These are phyloP conservation scores for Lineus longissimus DNA, from an alignment of 1,140 invertebrate genomes.

Conservation along the genomic window DNA sequence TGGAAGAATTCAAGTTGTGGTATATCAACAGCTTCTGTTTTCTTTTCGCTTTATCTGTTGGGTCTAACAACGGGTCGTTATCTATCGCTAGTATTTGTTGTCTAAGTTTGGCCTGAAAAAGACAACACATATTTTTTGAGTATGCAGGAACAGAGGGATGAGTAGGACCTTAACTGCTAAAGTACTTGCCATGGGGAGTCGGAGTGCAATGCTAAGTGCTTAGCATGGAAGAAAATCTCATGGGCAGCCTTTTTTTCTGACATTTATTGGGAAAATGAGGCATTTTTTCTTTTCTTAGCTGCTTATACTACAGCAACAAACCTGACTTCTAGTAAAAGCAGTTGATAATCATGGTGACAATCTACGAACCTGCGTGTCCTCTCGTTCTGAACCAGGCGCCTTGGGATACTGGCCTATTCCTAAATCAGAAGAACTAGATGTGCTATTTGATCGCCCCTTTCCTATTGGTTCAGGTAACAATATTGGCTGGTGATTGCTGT, in stretches of 20 bases:
- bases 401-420: constrained; percentile 46
- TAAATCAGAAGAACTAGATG: constrained; percentile 47
- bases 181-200: background rate
- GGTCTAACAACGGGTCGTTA: constrained; percentile 64
- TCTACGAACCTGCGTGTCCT: constrained; percentile 48
- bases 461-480: constrained; percentile 52
- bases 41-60: constrained; percentile 67
- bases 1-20: constrained; percentile 48
- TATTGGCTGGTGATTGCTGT: constrained; percentile 20
- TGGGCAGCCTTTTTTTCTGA: too few species aligned
- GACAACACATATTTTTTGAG: constrained; percentile 12
- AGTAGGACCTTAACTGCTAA: background rate
- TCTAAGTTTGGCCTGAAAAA: constrained; percentile 54
- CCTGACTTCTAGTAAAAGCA: too few species aligned
- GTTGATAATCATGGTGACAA: too few species aligned
- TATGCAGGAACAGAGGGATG: background rate
- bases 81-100: constrained; percentile 70
- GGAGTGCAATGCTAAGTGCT: background rate
- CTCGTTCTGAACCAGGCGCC: constrained; percentile 55
- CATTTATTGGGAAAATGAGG: too few species aligned
- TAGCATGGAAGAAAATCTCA: constrained; percentile 5
- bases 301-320: too few species aligned
- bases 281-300: too few species aligned
- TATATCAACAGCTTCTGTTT: constrained; percentile 66
- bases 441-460: constrained; percentile 52